Evolutionary conservation across 2,888 invertebrate species (phyloP).

Genomic region (Polia nebulosa): DNA sequence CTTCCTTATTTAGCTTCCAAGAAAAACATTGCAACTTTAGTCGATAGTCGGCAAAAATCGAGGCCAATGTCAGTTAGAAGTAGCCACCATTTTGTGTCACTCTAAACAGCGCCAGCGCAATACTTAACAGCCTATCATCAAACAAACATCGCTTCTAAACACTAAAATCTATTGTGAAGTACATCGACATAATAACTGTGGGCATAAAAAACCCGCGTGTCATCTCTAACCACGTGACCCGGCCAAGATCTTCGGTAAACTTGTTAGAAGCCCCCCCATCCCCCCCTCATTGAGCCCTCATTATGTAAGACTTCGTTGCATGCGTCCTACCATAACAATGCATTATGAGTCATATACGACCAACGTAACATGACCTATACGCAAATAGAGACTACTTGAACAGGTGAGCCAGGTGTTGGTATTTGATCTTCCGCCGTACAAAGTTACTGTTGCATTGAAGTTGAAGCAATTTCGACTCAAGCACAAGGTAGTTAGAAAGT

Average conservation of each 20-base stretch:
- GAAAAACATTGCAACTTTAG: slow-evolving; percentile 9
- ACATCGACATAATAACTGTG: slow-evolving; percentile 46
- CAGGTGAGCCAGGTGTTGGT: slow-evolving; percentile 30
- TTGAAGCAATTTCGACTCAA: slow-evolving; percentile 46
- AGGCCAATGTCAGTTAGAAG: slow-evolving; percentile 45
- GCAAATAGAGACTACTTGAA: slow-evolving; percentile 18
- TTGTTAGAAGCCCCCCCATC: slow-evolving; percentile 65
- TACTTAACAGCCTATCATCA: slow-evolving; percentile 24
- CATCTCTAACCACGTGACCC: slow-evolving; percentile 60
- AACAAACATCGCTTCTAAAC: slow-evolving; percentile 35
- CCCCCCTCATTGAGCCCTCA: slow-evolving; percentile 64
- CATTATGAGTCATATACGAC: slow-evolving; percentile 64
- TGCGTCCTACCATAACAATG: slow-evolving; percentile 71
- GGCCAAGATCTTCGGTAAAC: slow-evolving; percentile 71
- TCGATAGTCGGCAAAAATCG: slow-evolving; percentile 14
- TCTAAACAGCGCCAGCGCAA: slow-evolving; percentile 11
- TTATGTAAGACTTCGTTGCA: slow-evolving; percentile 70
- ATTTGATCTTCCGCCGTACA: slow-evolving; percentile 22
- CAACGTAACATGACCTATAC: slow-evolving; percentile 36
- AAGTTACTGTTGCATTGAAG: slow-evolving; percentile 19
- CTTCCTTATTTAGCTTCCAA: slow-evolving; percentile 5
- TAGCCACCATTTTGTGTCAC: slow-evolving; percentile 30
- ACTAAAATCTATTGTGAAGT: slow-evolving; percentile 56
- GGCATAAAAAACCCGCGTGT: slow-evolving; percentile 49
- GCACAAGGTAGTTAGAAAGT: slow-evolving; percentile 17